These are phyloP conservation scores for Andrena marginata DNA, from an alignment of 2,888 invertebrate species.

Conservation along the genomic window DNA sequence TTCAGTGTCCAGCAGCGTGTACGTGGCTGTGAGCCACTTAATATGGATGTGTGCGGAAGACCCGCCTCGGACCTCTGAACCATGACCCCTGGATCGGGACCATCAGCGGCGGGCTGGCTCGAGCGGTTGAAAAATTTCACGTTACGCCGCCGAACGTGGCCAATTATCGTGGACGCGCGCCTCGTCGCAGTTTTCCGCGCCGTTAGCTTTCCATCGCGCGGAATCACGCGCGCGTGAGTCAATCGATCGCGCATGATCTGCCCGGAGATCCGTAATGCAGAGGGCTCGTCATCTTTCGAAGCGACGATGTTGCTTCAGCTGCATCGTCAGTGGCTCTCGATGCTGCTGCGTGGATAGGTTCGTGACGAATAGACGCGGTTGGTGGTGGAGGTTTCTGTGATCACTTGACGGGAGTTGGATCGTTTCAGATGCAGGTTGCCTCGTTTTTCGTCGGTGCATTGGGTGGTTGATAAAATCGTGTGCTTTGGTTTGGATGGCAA, in stretches of 20 bases:
- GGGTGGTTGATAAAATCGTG: no score
- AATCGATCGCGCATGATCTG: slow-evolving; percentile 6
- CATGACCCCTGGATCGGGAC: slow-evolving; percentile 76
- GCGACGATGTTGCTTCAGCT: neutral
- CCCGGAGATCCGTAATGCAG: neutral
- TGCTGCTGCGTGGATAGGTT: neutral
- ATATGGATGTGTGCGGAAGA: slow-evolving; percentile 78
- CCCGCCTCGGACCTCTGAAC: slow-evolving; percentile 79
- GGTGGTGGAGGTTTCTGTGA: no score
- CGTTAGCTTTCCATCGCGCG: neutral
- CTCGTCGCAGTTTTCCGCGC: neutral
- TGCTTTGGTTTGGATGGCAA: no score
- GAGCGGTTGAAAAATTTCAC: slow-evolving; percentile 71
- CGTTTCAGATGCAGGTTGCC: no score
- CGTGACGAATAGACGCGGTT: no score
- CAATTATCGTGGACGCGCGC: slow-evolving; percentile 61
- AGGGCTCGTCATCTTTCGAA: neutral
- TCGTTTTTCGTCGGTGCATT: no score
- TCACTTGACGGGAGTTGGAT: no score
- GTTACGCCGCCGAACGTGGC: slow-evolving; percentile 59
- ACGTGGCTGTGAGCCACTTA: slow-evolving; percentile 78
- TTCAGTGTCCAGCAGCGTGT: slow-evolving; percentile 63
- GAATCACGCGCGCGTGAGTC: slow-evolving; percentile 25
- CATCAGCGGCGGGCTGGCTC: slow-evolving; percentile 67
- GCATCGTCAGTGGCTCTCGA: neutral